Base-by-base conservation (phyloP, 2,888 invertebrate species). In the Pollenia griseotomentosa region DNA sequence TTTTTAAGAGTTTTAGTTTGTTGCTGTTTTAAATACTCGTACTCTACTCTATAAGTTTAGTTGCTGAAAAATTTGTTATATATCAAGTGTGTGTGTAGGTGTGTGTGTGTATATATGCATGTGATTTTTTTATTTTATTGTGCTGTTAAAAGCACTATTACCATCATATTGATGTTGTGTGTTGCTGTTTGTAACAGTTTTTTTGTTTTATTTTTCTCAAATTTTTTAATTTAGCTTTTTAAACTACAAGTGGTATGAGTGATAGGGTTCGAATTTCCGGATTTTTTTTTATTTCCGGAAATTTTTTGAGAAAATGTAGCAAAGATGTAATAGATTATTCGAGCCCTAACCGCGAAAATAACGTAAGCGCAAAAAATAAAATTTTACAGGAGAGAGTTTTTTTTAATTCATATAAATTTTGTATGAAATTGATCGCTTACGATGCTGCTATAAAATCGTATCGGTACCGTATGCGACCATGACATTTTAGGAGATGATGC, bases 121-220 rank as follows among this genome's bases (percentile, higher is more conserved):
- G 33, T 33, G 33, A 14, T 16, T 16, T 16, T 9, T 42, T 16
- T 44, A 14, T 46, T 16, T 81, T 81, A 59, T 66, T 81, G 16
- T 81, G 73, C 40, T 63, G 55, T 81, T 65, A 70, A 63, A 81
- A 83, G 46, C 70, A 57, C 57, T 77, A 66, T 71, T 71, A 42
- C 48, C 68, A 83, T 44, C 71, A 48, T 83, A 46, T 61, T 73
- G 70, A 55, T 63, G 57, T 57, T 78, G 65, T 74, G 48, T 68
- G 83, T 70, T 83, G 40, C 61, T 83, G 51, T 83, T 83, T 83
- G 82, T 68, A 75, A 75, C 83, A 83, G 61, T 70, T 83, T 23
- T 73, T 46, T 40, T 81, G 23, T 9, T 40, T 73, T 55, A 11
- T 53, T 71, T 53, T 63, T 44, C 44, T 6, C 57, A 40, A 44